Percentiles rank a stretch among this genome's conserved stretches.
These are phyloP conservation scores for Dendrophyllia cribrosa DNA, from an alignment of 64 coral and sea anemone species.

Conservation along the genomic window DNA sequence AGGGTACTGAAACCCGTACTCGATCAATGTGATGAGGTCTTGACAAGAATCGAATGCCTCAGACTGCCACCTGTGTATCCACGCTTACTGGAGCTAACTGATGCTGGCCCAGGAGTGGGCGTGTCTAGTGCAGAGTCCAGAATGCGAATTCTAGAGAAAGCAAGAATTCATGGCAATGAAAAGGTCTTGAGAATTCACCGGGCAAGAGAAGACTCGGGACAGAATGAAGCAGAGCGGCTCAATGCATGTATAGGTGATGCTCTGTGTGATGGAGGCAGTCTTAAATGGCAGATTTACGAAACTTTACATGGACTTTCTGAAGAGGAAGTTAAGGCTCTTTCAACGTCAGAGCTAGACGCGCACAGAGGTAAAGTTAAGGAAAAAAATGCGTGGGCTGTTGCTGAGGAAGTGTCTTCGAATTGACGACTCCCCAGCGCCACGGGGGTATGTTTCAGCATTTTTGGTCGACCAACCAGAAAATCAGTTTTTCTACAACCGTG, in stretches of 20 bases:
- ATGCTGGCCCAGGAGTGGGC: constrained; percentile 68
- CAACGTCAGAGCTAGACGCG: constrained; percentile 23
- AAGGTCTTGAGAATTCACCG: constrained; percentile 72
- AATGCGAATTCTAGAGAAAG: constrained; percentile 70
- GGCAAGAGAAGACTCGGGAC: too few species aligned
- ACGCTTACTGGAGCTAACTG: constrained; percentile 68
- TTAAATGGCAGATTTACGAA: too few species aligned
- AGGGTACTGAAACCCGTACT: constrained; percentile 30
- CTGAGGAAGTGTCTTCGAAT: constrained; percentile 63
- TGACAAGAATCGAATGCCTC: constrained; percentile 53
- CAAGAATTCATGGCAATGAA: constrained; percentile 68
- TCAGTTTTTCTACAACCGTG: constrained; percentile 64
- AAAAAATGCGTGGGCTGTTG: constrained; percentile 74
- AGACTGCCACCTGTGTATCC: constrained; percentile 69
- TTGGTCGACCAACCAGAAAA: constrained; percentile 56
- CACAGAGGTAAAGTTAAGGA: constrained; percentile 59
- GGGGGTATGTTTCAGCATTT: constrained; percentile 61
- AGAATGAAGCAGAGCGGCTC: too few species aligned
- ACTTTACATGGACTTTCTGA: too few species aligned
- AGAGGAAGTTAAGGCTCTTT: too few species aligned
- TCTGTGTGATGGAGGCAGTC: too few species aligned
- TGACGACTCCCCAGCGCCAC: constrained; percentile 60
- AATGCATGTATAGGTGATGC: too few species aligned
- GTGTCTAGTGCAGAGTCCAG: constrained; percentile 71
- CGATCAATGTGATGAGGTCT: constrained; percentile 55